phyloP scores from a whole-genome alignment of 1,140 invertebrate genomes.

The Antheraea pernyi region DNA sequence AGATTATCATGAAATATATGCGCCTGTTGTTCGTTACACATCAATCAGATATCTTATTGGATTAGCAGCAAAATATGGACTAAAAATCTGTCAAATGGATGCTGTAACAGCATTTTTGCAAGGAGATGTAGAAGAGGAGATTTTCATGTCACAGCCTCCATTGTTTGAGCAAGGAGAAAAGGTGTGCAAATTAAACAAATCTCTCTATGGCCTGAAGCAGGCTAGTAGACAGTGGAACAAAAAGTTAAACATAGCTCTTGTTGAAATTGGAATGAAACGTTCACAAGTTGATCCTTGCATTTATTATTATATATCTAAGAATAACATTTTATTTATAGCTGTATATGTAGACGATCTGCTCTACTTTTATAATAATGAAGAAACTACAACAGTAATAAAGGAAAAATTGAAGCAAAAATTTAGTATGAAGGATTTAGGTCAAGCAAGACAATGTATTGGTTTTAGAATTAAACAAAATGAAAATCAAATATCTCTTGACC shows the following conservation, averaged over 20 bases:
- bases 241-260: constrained; percentile 30
- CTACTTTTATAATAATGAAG: constrained; percentile 32
- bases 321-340: constrained; percentile 29
- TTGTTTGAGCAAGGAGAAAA: constrained; percentile 42
- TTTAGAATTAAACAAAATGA: constrained; percentile 41
- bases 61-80: no score
- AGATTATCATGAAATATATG: neutral
- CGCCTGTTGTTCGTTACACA: neutral
- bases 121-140: no score
- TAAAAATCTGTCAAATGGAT: no score
- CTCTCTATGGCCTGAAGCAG: constrained; percentile 23
- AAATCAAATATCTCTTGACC: no score
- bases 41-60: no score
- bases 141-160: constrained; percentile 47
- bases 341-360: constrained; percentile 50
- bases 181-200: constrained; percentile 45
- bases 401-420: constrained; percentile 47
- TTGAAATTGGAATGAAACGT: constrained; percentile 25
- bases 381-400: constrained; percentile 30
- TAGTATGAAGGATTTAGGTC: constrained; percentile 28
- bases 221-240: constrained; percentile 43
- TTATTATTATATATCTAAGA: constrained; percentile 34
- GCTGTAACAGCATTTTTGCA: no score
- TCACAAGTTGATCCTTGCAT: constrained; percentile 41
- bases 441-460: constrained; percentile 41